These are phyloP conservation scores for Anguilla pacifica DNA, from an alignment of 2,797 vertebrate species.

Conservation along the genomic window DNA sequence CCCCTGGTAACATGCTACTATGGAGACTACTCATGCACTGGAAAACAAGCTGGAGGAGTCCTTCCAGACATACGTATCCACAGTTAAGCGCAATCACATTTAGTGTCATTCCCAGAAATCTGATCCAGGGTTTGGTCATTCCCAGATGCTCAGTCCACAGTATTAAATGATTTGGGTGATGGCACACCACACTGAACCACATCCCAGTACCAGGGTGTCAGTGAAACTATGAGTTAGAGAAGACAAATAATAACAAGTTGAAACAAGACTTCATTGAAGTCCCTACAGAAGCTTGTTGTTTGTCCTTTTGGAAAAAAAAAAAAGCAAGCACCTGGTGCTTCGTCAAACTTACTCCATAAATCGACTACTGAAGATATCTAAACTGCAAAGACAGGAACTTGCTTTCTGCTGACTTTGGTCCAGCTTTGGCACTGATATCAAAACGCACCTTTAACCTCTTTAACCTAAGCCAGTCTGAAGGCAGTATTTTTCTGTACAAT, in stretches of 20 bases:
- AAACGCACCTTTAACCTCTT: neutral
- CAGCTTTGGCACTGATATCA: neutral
- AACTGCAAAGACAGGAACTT: neutral
- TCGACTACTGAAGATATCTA: neutral
- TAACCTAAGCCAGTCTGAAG: neutral
- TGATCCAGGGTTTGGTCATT: neutral
- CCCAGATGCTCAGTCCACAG: neutral
- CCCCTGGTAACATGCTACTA: slow-evolving; percentile 29
- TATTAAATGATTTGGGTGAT: neutral
- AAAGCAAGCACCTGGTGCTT: neutral
- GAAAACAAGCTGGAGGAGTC: neutral
- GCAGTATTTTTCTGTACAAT: neutral
- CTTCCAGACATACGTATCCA: neutral
- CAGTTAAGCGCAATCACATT: neutral
- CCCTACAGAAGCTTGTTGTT: neutral
- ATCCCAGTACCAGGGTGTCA: neutral
- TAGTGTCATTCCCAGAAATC: neutral
- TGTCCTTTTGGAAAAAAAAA: neutral
- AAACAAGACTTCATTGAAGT: neutral
- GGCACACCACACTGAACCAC: neutral
- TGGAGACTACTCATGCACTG: slow-evolving; percentile 23
- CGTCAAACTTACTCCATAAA: neutral
- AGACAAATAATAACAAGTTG: neutral
- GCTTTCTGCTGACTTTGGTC: neutral
- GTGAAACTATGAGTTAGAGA: neutral